These are phyloP conservation scores for Patella pellucida DNA, from an alignment of 2,888 invertebrate species.

Conservation along the genomic window DNA sequence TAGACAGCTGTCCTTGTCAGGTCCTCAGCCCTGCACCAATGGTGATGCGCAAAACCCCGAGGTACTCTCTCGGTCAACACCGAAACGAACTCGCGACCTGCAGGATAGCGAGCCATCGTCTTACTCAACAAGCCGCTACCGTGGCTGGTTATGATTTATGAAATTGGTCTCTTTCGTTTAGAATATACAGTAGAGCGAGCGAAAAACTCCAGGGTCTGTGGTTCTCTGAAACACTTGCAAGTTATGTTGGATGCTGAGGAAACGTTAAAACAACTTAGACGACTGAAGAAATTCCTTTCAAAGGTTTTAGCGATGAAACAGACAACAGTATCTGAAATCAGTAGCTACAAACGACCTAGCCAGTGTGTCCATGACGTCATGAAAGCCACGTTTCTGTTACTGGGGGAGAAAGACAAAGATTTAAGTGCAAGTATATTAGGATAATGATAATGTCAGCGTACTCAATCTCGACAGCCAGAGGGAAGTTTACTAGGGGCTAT, in stretches of 20 bases:
- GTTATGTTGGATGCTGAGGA: conserved; percentile 33
- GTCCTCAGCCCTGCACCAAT: no score
- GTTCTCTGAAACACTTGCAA: conserved; percentile 37
- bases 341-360: conserved; percentile 49
- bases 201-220: conserved; percentile 34
- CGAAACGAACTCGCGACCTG: no score
- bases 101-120: no score
- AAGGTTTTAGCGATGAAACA: conserved; percentile 47
- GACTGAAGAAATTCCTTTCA: conserved; percentile 36
- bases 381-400: conserved; percentile 49
- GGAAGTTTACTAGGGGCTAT: no score
- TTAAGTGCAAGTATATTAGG: conserved; percentile 28
- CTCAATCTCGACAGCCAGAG: no score
- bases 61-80: no score
- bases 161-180: conserved; percentile 4
- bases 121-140: no score
- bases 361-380: conserved; percentile 46
- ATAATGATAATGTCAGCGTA: no score
- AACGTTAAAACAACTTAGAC: conserved; percentile 24
- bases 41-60: no score
- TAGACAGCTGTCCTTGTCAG: no score
- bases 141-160: no score
- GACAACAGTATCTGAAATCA: conserved; percentile 52
- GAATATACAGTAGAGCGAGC: conserved; percentile 42
- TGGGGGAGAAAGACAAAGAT: conserved; percentile 43